Conservation (phyloP, 1,140 invertebrate genomes). For the Psilanteris sp. region DNA sequence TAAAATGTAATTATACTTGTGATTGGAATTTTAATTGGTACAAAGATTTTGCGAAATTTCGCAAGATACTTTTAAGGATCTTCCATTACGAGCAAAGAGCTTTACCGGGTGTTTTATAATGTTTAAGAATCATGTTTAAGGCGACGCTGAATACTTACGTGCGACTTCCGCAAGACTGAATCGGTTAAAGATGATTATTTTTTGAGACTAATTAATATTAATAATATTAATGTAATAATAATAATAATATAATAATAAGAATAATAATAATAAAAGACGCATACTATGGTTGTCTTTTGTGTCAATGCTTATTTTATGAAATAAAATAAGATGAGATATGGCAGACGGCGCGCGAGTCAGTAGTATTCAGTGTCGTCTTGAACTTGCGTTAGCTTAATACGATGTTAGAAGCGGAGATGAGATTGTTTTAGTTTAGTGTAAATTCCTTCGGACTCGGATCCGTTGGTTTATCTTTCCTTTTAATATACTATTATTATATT, state of each 20-base stretch:
- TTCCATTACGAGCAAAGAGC: conserved; percentile 36
- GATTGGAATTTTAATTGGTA: conserved; percentile 49
- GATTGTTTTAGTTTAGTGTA: background rate
- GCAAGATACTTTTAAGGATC: conserved; percentile 37
- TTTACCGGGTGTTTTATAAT: conserved; percentile 37
- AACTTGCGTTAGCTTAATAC: conserved; percentile 9
- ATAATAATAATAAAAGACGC: too few species aligned
- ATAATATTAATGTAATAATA: too few species aligned
- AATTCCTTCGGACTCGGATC: background rate
- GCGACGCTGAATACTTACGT: conserved; percentile 4
- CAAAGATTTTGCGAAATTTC: conserved; percentile 36
- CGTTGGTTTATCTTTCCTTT: conserved; percentile 9
- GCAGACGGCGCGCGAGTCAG: conserved; percentile 7
- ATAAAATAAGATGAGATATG: conserved; percentile 26
- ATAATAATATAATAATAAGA: too few species aligned
- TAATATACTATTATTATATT: conserved; percentile 20
- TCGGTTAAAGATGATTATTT: conserved; percentile 42
- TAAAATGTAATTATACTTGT: conserved; percentile 43
- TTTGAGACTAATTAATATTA: conserved; percentile 3
- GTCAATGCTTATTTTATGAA: conserved; percentile 31
- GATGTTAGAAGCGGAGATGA: conserved; percentile 14
- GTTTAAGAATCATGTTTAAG: conserved; percentile 18
- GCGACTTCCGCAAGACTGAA: conserved; percentile 38
- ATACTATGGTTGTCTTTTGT: conserved; percentile 10
- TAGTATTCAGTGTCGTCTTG: conserved; percentile 11